Conservation (phyloP, 2,113 vertebrate species). For the Scatophagus argus region DNA sequence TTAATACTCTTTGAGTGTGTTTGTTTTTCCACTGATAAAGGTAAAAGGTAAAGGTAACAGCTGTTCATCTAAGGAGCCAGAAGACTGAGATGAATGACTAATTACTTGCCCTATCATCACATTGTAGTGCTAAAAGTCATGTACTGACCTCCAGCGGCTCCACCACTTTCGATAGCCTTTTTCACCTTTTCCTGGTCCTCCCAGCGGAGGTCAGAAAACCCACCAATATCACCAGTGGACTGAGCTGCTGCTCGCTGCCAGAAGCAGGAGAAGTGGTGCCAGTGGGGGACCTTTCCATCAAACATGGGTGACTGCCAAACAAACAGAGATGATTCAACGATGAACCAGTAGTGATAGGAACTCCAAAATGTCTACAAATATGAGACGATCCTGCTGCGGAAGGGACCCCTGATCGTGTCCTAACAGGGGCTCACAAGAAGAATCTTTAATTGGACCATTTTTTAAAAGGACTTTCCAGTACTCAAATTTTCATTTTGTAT, state of each 20-base stretch:
- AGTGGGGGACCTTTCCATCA: conserved; percentile 97
- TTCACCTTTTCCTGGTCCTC: conserved; percentile 97
- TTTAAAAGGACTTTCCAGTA: background rate
- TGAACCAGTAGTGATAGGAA: too few species aligned
- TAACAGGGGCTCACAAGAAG: background rate
- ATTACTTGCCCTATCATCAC: background rate
- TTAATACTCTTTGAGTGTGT: too few species aligned
- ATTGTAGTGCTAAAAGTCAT: background rate
- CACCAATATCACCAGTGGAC: conserved; percentile 87
- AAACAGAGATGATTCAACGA: background rate
- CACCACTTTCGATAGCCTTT: conserved; percentile 92
- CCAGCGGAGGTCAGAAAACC: conserved; percentile 94
- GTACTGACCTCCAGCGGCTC: conserved; percentile 77
- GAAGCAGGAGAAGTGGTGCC: conserved; percentile 98
- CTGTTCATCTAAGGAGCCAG: background rate
- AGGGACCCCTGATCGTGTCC: background rate
- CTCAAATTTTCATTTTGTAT: background rate
- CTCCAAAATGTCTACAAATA: too few species aligned
- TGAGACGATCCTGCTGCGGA: background rate
- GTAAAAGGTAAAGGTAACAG: too few species aligned
- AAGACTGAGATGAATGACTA: background rate
- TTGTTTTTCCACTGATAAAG: too few species aligned
- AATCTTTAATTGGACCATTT: background rate
- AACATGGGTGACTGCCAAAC: conserved; percentile 93
- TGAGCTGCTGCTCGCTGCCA: conserved; percentile 91